Evolutionary conservation across 2,113 vertebrate species (phyloP), one percentile per base, ranked within the genome.

Genomic region (Nibea albiflora): DNA sequence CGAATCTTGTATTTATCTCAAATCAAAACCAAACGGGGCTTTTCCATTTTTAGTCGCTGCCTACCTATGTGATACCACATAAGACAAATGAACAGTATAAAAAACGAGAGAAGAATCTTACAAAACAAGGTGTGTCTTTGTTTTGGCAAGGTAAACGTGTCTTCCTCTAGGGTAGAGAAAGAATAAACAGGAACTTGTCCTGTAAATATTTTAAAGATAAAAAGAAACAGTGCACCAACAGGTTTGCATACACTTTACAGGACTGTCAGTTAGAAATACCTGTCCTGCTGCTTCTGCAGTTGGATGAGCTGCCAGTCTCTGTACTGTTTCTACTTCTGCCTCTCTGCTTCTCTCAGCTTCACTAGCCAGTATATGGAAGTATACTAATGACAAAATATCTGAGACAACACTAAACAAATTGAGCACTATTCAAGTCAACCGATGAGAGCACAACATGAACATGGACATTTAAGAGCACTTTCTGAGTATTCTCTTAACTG

Each of bases 11-110:
- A 83, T 78, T 72, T 78, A 84, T 84, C 79, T 87, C 63, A 80
- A 85, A 89, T 85, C 69, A 88, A 92, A 92, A 88, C 87, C 86
- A 73, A 92, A 85, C 31, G 80, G 91, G 92, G 89, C 83, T 92
- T 93, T 94, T 92, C 64, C 87, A 85, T 86, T 88, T 86, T 74
- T 79, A 84, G 88, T 76, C 64, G 26, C 76, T 81, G 83, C 79
- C 50, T 83, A 68, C 73, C 81, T 60, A n/a, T 69, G 75, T 73
- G 53, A 87, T 76, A 92, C 92, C 93, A 94, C 93, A 95, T 87
- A 63, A 95, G 83, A 93, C 83, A 69, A 85, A 47, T 65, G 86
- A 87, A 80, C 12, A 57, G 54, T 78, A 66, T 54, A 56, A 81
- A 81, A 83, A 78, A 62, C 54, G 4, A 56, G 19, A 53, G 35